A percentile compares a stretch with the other conserved stretches of the same genome.
phyloP scores from a whole-genome alignment of 2,797 vertebrate genomes.

The Gymnoscopelus braueri region DNA sequence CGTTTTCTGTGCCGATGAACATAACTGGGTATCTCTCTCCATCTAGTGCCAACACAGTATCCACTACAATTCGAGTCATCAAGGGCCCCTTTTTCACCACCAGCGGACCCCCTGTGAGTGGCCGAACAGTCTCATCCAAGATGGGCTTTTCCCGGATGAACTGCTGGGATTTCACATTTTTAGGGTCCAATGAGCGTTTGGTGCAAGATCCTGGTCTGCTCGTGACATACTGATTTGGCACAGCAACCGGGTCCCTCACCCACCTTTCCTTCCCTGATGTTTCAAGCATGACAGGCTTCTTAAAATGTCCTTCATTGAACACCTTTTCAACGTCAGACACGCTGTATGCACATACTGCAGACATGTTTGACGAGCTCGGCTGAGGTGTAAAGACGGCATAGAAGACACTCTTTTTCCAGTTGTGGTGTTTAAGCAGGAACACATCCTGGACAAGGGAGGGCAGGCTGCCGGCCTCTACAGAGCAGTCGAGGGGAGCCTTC shows the following conservation, averaged over 20 bases:
- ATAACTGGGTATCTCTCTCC: constrained; percentile 71
- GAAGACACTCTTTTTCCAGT: constrained; percentile 82
- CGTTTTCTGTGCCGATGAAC: constrained; percentile 85
- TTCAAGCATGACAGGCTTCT: constrained; percentile 75
- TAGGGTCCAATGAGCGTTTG: constrained; percentile 77
- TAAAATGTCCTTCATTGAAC: constrained; percentile 82
- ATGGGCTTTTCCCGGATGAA: constrained; percentile 81
- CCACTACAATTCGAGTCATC: constrained; percentile 77
- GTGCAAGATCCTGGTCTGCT: constrained; percentile 80
- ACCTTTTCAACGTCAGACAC: constrained; percentile 66
- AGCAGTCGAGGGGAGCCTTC: constrained; percentile 83
- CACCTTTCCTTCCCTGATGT: constrained; percentile 76
- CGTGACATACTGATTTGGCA: constrained; percentile 68
- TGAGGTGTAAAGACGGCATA: constrained; percentile 83
- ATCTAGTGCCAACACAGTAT: constrained; percentile 71
- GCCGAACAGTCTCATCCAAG: constrained; percentile 77
- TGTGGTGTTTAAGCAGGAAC: constrained; percentile 78
- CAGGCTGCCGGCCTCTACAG: constrained; percentile 74
- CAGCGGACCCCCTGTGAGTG: constrained; percentile 65
- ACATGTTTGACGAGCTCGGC: constrained; percentile 75
- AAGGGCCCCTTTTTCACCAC: constrained; percentile 74
- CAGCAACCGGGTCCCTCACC: constrained; percentile 78
- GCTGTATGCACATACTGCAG: constrained; percentile 76
- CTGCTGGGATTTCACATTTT: constrained; percentile 79
- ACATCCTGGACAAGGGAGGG: constrained; percentile 84